Percentiles rank a stretch among this genome's conserved stretches.
Conservation (phyloP, 2,797 vertebrate genomes). For the Smutsia temminckii region DNA sequence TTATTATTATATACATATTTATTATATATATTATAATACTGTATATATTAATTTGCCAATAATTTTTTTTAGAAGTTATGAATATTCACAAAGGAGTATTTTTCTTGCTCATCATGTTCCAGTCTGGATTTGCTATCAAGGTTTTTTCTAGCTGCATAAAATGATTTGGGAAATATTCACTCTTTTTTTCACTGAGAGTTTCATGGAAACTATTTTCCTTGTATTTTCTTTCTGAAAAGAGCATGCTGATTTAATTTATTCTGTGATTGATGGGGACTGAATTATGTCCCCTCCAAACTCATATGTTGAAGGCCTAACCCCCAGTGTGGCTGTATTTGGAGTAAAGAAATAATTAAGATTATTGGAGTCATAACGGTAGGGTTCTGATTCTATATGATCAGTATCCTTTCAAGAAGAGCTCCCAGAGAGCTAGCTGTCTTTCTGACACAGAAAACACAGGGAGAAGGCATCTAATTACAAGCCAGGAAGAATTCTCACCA, state of each 20-base stretch:
- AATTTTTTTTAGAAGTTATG: neutral
- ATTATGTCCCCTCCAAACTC: neutral
- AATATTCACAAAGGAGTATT: neutral
- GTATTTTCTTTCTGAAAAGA: neutral
- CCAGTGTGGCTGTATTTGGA: neutral
- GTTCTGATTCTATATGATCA: neutral
- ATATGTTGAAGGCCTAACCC: neutral
- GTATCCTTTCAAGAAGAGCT: neutral
- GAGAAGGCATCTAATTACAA: neutral
- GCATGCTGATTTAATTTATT: neutral
- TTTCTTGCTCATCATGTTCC: neutral
- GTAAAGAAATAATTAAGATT: neutral
- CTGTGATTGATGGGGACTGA: neutral
- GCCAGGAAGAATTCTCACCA: neutral
- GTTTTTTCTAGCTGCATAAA: neutral
- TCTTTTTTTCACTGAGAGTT: neutral
- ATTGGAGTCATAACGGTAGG: neutral
- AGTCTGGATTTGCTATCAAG: neutral
- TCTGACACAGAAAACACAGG: neutral
- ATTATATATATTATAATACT: no score
- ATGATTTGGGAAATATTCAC: neutral
- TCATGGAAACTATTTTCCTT: neutral
- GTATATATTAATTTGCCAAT: neutral
- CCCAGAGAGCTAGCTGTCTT: neutral
- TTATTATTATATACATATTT: no score